These are phyloP conservation scores for Parnassius apollo DNA, from an alignment of 2,888 invertebrate genomes.

Conservation along the genomic window DNA sequence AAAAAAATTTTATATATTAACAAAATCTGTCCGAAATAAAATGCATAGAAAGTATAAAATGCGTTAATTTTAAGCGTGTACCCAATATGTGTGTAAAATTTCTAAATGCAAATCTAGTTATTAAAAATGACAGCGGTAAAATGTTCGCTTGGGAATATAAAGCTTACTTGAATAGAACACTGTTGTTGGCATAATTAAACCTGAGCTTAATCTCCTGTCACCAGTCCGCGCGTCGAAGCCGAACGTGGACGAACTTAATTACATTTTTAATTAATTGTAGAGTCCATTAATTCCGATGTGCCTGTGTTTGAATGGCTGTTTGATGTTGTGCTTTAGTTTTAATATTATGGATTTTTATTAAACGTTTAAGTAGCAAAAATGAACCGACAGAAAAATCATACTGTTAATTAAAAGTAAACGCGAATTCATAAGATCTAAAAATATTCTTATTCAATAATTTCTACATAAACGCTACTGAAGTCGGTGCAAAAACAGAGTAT, in stretches of 20 bases:
- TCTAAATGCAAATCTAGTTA: conserved; percentile 17
- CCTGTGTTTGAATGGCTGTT: conserved; percentile 24
- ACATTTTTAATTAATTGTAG: conserved; percentile 65
- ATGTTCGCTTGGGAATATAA: conserved; percentile 34
- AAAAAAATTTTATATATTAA: no score
- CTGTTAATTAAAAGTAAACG: no score
- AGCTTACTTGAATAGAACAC: conserved; percentile 47
- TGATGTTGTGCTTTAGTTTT: conserved; percentile 23
- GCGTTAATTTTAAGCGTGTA: no score
- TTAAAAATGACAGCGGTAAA: conserved; percentile 18
- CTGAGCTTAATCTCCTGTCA: conserved; percentile 72
- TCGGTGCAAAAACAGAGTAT: no score
- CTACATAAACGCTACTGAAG: no score
- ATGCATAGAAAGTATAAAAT: no score
- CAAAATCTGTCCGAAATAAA: no score
- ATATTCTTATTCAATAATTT: no score
- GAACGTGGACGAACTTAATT: conserved; percentile 55
- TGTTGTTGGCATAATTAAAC: conserved; percentile 61
- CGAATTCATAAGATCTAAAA: no score
- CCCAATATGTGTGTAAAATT: not conserved
- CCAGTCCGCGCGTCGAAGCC: conserved; percentile 49
- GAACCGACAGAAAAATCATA: no score
- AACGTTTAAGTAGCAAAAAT: not conserved
- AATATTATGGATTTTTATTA: conserved; percentile 14
- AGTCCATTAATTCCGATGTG: conserved; percentile 31